Evolutionary conservation across 35 echinoderm and acorn worm species (phyloP).

Genomic region (Holothuria glaberrima): DNA sequence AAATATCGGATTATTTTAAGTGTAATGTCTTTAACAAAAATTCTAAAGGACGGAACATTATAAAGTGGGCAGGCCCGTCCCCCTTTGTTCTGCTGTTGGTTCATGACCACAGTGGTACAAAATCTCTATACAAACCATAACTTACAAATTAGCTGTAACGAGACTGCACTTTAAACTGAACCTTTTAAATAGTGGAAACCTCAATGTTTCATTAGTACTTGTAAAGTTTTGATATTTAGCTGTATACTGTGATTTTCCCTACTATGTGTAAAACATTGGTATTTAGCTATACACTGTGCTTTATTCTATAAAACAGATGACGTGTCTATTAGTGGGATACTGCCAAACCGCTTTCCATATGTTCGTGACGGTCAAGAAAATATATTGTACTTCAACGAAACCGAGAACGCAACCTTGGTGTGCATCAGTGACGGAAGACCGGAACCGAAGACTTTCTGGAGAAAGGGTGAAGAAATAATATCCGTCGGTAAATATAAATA

Average conservation of each 20-base stretch:
- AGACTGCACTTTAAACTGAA: too few relatives aligned
- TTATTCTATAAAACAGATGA: not conserved
- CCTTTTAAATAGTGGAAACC: too few relatives aligned
- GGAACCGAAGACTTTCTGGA: not conserved
- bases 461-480: not conserved
- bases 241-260: too few relatives aligned
- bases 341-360: not conserved
- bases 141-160: too few relatives aligned
- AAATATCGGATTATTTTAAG: too few relatives aligned
- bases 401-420: not conserved
- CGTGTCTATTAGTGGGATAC: not conserved
- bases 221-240: not conserved
- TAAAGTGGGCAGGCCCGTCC: too few relatives aligned
- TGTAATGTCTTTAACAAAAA: too few relatives aligned
- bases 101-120: too few relatives aligned
- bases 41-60: too few relatives aligned
- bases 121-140: too few relatives aligned
- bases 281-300: not conserved
- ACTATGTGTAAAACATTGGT: not conserved
- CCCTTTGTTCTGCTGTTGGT: too few relatives aligned
- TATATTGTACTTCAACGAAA: not conserved
- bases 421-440: not conserved
- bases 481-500: too few relatives aligned
- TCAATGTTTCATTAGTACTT: not conserved
- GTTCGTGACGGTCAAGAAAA: not conserved